Conservation (phyloP, 2,888 invertebrate genomes). For the Plemyria rubiginata region DNA sequence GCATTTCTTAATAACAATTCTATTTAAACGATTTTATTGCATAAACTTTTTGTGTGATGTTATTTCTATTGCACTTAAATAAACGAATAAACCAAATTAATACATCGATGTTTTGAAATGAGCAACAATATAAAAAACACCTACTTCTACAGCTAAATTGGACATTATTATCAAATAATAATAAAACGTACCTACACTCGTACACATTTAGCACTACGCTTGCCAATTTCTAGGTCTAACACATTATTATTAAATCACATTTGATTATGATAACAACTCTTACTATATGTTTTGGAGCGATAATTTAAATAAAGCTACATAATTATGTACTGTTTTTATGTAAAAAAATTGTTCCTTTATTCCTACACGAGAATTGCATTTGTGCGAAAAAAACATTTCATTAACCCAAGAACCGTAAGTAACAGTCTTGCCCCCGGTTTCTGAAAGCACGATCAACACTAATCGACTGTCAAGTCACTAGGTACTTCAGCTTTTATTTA, state of each 20-base stretch:
- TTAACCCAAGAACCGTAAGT: conserved; percentile 15
- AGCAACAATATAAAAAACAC: conserved; percentile 54
- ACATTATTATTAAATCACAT: conserved; percentile 62
- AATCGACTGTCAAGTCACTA: too few relatives aligned
- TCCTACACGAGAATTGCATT: conserved; percentile 8
- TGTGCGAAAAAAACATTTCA: conserved; percentile 8
- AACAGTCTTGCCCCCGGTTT: too few relatives aligned
- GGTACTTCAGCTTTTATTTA: too few relatives aligned
- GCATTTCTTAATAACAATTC: conserved; percentile 11
- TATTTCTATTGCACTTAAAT: conserved; percentile 52
- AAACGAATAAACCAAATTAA: conserved; percentile 43
- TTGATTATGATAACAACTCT: conserved; percentile 50
- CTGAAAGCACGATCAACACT: too few relatives aligned
- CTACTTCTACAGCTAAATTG: conserved; percentile 35
- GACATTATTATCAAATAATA: conserved; percentile 42
- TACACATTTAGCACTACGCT: conserved; percentile 54
- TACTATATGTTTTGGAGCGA: conserved; percentile 34
- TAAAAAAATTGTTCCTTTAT: conserved; percentile 4
- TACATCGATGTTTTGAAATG: conserved; percentile 77
- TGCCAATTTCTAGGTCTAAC: conserved; percentile 41
- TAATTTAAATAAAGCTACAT: conserved; percentile 36
- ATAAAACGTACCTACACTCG: conserved; percentile 47
- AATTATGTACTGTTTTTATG: conserved; percentile 14
- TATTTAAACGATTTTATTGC: conserved; percentile 4
- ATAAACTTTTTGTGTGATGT: conserved; percentile 45